Conservation (phyloP, 2,113 vertebrate species). For the Climacteris rufus region DNA sequence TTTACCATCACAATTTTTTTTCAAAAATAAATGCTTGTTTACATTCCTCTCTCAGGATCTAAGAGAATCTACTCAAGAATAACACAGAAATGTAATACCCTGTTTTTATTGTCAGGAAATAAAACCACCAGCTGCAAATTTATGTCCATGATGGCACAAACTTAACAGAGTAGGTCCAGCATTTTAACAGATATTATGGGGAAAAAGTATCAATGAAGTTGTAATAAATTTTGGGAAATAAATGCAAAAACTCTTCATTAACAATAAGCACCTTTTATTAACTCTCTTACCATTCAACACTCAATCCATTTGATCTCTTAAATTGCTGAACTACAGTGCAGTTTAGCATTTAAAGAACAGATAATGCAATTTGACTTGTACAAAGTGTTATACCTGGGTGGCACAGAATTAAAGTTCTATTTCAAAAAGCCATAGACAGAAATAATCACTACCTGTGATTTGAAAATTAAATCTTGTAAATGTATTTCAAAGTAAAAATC, state of each 20-base stretch:
- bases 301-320: background rate
- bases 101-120: background rate
- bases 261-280: conserved; percentile 52
- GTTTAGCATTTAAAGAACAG: background rate
- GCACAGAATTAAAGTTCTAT: background rate
- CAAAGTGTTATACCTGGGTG: background rate
- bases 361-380: background rate
- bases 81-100: background rate
- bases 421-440: background rate
- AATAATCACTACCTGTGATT: background rate
- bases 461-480: background rate
- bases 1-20: background rate
- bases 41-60: background rate
- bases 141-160: background rate
- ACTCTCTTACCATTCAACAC: background rate
- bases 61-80: background rate
- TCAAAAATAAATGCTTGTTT: background rate
- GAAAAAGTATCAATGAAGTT: background rate
- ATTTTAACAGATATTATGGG: background rate
- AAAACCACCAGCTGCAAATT: background rate
- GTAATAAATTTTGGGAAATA: background rate
- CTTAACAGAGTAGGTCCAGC: background rate
- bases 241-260: background rate
- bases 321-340: background rate
- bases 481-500: background rate